Evolutionary conservation across 2,888 invertebrate species (phyloP), one percentile per base, ranked within the genome.

Genomic region (Leucoma salicis): DNA sequence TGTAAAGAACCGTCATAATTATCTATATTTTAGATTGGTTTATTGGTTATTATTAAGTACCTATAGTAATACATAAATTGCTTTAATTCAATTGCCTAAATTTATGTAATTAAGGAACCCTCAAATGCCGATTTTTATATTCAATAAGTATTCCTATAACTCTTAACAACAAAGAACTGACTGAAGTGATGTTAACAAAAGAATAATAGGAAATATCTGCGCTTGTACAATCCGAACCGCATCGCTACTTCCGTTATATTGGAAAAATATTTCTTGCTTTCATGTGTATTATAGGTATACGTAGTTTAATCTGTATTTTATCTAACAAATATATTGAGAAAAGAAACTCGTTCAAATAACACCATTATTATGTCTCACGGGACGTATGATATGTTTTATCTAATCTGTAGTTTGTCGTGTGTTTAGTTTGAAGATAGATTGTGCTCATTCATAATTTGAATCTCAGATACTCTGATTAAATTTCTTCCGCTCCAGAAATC

Each of bases 151-250:
- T 70, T 67, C 66, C 61, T 76, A 78, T 82, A 80, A 81, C 74
- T 78, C 76, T 72, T n/a, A 76, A 81, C 74, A 84, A 84, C 83
- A 83, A 83, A 84, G 77, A 78, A 70, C 74, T 74, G 77, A 63
- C 77, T 77, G 75, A 71, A 66, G 70, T 66, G 73, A 74, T 78
- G 66, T 68, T 69, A 71, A 87, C 86, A 87, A 87, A 87, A 79
- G 84, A 84, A 84, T 8, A 82, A 82, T 84, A 78, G 82, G 79
- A 81, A 84, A 83, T 85, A 84, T 82, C 78, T 78, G 67, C 75
- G 70, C 71, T 63, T 70, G 70, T 70, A 76, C 79, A 80, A 80
- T 80, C 72, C 68, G 76, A 72, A 79, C 76, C 78, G 78, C 70
- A 77, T 80, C 74, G 74, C 73, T 76, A 71, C 74, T 77, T 72